phyloP scores from a whole-genome alignment of 2,797 vertebrate genomes.

The Pantherophis vulpinus region DNA sequence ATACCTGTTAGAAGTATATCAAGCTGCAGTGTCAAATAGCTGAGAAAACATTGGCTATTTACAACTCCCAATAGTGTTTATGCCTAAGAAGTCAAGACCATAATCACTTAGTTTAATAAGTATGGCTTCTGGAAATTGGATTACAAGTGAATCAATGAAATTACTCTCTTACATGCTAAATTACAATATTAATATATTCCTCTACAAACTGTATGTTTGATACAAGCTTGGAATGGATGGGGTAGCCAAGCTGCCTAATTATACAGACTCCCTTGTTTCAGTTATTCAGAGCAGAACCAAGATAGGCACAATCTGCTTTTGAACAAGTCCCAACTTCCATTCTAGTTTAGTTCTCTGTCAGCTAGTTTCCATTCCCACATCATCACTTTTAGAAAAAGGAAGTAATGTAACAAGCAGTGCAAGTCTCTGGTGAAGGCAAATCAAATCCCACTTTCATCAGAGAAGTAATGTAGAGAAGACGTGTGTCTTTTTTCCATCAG shows the following conservation, averaged over 20 bases:
- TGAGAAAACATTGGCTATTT: background rate
- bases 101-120: background rate
- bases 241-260: background rate
- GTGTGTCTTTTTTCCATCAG: background rate
- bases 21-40: background rate
- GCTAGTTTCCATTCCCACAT: background rate
- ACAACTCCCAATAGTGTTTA: background rate
- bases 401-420: background rate
- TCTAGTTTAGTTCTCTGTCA: background rate
- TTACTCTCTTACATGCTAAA: background rate
- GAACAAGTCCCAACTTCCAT: background rate
- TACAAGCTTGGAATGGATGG: background rate
- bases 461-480: background rate
- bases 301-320: background rate
- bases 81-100: background rate
- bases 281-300: background rate
- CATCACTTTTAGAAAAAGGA: background rate
- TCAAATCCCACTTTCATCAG: background rate
- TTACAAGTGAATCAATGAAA: background rate
- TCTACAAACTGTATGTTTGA: background rate
- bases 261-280: background rate
- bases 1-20: background rate
- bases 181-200: background rate
- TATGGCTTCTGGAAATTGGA: background rate
- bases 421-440: background rate